Evolutionary conservation across 2,113 vertebrate genomes (phyloP).

Genomic region (Axis porcinus): DNA sequence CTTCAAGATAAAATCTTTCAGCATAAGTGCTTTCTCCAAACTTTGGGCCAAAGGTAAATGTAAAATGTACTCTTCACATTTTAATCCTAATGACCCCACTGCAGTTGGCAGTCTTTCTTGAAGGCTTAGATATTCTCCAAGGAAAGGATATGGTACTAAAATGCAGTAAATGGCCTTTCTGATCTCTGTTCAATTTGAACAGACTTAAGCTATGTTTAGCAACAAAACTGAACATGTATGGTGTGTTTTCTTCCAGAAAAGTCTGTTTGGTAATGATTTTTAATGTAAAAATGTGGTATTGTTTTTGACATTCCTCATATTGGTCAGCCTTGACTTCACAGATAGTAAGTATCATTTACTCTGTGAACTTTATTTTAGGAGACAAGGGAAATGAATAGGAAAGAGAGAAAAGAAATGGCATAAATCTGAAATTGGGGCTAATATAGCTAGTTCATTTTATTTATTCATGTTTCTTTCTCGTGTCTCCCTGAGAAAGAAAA

Average conservation of each 20-base stretch:
- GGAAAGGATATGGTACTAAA: background rate
- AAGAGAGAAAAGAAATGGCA: background rate
- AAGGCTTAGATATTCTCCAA: background rate
- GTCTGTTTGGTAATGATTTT: background rate
- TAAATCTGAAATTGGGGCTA: conserved; percentile 4
- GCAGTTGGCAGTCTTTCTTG: background rate
- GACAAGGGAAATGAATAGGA: background rate
- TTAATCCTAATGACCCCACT: background rate
- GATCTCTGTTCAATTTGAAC: background rate
- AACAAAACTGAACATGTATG: background rate
- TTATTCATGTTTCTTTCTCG: conserved; percentile 46
- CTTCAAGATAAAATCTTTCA: background rate
- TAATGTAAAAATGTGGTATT: background rate
- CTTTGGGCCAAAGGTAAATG: background rate
- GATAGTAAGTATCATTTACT: background rate
- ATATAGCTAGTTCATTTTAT: conserved; percentile 37
- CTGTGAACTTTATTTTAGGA: conserved; percentile 14
- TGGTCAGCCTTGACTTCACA: background rate
- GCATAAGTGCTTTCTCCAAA: background rate
- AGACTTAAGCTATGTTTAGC: background rate
- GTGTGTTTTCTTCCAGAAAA: background rate
- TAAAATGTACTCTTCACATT: background rate
- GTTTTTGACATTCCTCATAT: background rate
- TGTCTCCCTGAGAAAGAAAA: conserved; percentile 47
- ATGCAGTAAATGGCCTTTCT: background rate